A percentile compares a stretch with the other conserved stretches of the same genome.
Evolutionary conservation across 2,797 vertebrate genomes (phyloP).

Genomic region (Todus mexicanus): DNA sequence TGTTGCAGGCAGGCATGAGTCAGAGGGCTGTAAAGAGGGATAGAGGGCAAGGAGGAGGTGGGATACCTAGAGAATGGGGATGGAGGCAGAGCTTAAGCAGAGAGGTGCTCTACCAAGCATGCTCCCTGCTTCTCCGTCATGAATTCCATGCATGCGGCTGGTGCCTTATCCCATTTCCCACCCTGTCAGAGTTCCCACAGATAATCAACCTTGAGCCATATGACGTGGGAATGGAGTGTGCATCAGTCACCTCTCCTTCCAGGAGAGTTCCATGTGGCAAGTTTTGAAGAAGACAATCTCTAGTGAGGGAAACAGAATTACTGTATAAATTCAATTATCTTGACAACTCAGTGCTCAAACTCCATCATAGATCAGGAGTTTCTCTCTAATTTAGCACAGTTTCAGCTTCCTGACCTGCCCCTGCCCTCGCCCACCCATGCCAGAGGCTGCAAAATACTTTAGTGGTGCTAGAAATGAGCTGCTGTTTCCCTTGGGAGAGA

Average conservation of each 20-base stretch:
- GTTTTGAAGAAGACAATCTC: conserved; percentile 11
- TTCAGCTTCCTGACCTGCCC: conserved; percentile 12
- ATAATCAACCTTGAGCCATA: background rate
- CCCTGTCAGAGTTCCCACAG: accelerated
- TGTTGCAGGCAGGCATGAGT: background rate
- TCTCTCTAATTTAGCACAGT: conserved; percentile 26
- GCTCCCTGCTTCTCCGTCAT: background rate
- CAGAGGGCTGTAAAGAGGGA: background rate
- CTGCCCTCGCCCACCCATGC: background rate
- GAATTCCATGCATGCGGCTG: background rate
- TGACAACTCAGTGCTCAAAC: conserved; percentile 27
- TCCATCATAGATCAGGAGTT: conserved; percentile 22
- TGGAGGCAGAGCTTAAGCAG: accelerated
- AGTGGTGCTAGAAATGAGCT: background rate
- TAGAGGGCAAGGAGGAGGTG: background rate
- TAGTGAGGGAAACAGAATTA: background rate
- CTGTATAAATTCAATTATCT: conserved; percentile 37
- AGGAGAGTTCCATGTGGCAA: background rate
- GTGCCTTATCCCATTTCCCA: background rate
- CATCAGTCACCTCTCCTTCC: background rate
- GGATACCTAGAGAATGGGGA: background rate
- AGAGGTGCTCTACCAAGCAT: background rate
- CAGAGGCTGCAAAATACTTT: background rate
- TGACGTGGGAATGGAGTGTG: accelerated
- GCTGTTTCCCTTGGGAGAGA: background rate